Evolutionary conservation across 2,113 vertebrate genomes (phyloP).

Genomic region (zebrafish (Danio rerio)): DNA sequence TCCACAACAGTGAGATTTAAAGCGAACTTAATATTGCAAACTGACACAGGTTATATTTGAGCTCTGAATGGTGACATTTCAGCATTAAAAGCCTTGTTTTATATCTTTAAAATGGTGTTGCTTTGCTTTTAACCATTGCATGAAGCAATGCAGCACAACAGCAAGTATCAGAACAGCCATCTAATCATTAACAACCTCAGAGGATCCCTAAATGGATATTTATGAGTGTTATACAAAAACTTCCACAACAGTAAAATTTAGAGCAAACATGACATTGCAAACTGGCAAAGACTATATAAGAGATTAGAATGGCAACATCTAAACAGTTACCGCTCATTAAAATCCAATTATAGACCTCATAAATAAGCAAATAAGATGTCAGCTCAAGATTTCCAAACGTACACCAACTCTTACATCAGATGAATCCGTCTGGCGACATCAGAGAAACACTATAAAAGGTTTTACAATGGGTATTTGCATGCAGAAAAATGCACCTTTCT

Average conservation of each 20-base stretch:
- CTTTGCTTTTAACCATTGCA: neutral
- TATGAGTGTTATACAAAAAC: neutral
- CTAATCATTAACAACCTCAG: neutral
- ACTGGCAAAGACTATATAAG: neutral
- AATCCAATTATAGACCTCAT: neutral
- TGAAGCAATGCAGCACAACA: neutral
- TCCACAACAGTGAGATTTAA: no score
- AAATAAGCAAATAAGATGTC: neutral
- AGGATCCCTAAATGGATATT: neutral
- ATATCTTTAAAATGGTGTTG: neutral
- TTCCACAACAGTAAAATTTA: neutral
- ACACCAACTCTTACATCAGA: neutral
- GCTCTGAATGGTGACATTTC: no score
- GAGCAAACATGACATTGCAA: no score
- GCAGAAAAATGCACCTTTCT: conserved; percentile 73
- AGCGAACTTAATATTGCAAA: no score
- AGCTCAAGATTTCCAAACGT: neutral
- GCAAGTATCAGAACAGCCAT: neutral
- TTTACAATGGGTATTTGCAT: neutral
- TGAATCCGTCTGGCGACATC: neutral
- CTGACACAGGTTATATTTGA: no score
- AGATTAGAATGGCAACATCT: neutral
- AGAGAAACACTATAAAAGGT: neutral
- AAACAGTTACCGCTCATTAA: neutral
- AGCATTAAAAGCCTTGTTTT: neutral